Base-by-base conservation (phyloP, 2,113 vertebrate genomes). In the Nannospalax galili region DNA sequence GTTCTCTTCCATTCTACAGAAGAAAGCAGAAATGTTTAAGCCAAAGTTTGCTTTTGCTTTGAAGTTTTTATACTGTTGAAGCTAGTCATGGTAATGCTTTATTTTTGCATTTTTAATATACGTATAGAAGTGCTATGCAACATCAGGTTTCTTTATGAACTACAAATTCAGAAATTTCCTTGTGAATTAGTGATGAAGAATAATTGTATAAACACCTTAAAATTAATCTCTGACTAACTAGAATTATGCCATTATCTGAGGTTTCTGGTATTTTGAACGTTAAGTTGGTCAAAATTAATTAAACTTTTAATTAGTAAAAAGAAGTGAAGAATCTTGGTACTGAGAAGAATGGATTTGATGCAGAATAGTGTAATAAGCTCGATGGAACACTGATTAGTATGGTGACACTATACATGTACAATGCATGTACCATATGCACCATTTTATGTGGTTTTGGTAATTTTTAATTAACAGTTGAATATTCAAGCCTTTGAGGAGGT, bases 261-360 rank as follows among this genome's bases (percentile, higher is more conserved):
- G 74, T 88, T 84, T 92, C 19, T 84, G 93, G 69, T 17, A n/a
- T 84, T 72, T 82, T 81, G 69, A 95, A 19, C 58, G 58, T 96
- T 96, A 88, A 87, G 62, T 78, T 94, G 81, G 70, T 85, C 42
- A 90, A 95, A 97, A 93, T 93, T 88, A 73, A 97, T 70, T 87
- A 7, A 78, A 0, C 1, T 92, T 32, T 69, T 96, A 26, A 42
- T 97, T 88, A 69, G 82, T 88, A 60, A 64, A 80, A 19, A 80
- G 35, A 80, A 79, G 6, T 80, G 56, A 91, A 94, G 88, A 45
- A 92, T 90, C 30, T 92, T 70, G 40, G 64, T 19, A 84, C 42
- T 77, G 11, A 94, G 42, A 86, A 94, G 64, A 65, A 56, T 58
- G 22, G 52, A n/a, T 88, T 93, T 67, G 42, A 96, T 58, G 26